Evolutionary conservation across 2,113 vertebrate genomes (phyloP).

Genomic region (Ciconia maguari): DNA sequence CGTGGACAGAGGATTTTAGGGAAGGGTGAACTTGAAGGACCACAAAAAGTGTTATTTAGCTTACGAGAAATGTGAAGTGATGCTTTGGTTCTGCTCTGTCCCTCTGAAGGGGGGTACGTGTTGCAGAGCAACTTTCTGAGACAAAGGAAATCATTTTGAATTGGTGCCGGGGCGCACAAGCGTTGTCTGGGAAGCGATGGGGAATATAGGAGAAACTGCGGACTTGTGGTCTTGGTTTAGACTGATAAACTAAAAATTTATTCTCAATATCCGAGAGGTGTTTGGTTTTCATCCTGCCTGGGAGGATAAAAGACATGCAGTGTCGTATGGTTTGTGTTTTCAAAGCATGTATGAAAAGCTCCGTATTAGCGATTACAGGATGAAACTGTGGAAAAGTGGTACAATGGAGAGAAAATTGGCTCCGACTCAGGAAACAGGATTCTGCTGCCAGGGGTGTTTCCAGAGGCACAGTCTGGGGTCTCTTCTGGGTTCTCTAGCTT

Average conservation of each 20-base stretch:
- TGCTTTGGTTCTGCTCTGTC: not conserved
- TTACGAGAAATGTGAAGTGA: not conserved
- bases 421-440: slow-evolving; percentile 51
- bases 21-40: not conserved
- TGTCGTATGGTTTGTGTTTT: slow-evolving; percentile 7
- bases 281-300: slow-evolving; percentile 36
- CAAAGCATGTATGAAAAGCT: slow-evolving; percentile 36
- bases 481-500: slow-evolving; percentile 14
- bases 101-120: not conserved
- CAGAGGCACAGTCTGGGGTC: slow-evolving; percentile 49
- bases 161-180: not conserved
- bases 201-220: not conserved
- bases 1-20: not conserved
- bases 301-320: slow-evolving; percentile 43
- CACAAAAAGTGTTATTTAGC: not conserved
- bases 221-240: not conserved
- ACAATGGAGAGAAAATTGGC: slow-evolving; percentile 29
- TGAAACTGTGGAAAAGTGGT: slow-evolving; percentile 38
- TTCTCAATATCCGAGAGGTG: slow-evolving; percentile 6
- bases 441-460: slow-evolving; percentile 41
- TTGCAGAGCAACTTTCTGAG: not conserved
- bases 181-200: not conserved
- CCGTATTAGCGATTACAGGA: slow-evolving; percentile 22
- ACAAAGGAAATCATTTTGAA: not conserved
- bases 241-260: slow-evolving; percentile 12